Percentiles rank a stretch among this genome's conserved stretches.
phyloP scores from a whole-genome alignment of 2,113 vertebrate genomes.

The Centropus bengalensis region DNA sequence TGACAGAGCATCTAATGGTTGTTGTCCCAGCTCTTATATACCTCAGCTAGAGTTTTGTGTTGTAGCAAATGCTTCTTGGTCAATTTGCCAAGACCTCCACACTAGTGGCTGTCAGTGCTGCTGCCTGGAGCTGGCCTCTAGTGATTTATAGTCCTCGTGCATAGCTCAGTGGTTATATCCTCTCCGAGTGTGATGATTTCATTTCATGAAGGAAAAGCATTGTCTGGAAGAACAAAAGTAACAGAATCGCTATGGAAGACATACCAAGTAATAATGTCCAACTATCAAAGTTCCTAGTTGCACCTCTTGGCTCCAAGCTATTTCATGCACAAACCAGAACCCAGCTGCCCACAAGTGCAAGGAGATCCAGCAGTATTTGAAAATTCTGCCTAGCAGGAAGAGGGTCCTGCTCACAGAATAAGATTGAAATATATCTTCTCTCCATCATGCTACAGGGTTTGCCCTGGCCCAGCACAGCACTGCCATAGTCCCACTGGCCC shows the following conservation, averaged over 20 bases:
- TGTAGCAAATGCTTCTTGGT: background rate
- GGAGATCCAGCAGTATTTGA: background rate
- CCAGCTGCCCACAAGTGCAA: background rate
- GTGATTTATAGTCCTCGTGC: background rate
- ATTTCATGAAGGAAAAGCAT: background rate
- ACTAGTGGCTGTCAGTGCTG: background rate
- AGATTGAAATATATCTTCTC: background rate
- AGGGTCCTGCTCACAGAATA: background rate
- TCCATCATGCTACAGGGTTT: background rate
- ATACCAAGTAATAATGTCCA: background rate
- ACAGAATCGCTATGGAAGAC: rapidly evolving
- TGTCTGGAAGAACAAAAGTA: background rate
- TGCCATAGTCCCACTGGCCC: background rate
- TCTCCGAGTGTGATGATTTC: background rate
- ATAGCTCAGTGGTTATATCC: background rate
- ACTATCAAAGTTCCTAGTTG: background rate
- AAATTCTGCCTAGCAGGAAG: background rate
- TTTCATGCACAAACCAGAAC: background rate
- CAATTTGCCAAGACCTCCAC: background rate
- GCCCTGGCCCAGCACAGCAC: background rate
- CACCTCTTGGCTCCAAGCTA: background rate
- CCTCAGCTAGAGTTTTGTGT: background rate
- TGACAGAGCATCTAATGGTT: background rate
- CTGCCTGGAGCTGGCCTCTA: background rate
- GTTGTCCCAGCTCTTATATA: background rate